Evolutionary conservation across 2,888 invertebrate genomes (phyloP), one percentile per base, ranked within the genome.

Genomic region (Rutpela maculata): DNA sequence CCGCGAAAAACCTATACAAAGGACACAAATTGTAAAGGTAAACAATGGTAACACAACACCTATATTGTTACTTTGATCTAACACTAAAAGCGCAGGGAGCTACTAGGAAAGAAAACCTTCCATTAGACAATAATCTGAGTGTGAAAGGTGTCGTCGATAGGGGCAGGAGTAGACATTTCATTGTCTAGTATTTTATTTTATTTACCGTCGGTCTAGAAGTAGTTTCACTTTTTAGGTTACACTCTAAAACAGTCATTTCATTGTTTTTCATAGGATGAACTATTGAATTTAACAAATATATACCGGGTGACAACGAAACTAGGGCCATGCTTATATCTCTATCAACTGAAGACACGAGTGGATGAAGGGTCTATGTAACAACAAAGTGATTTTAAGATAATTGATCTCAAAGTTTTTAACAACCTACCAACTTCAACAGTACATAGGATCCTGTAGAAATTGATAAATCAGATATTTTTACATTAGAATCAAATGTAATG

Each of bases 11-110:
- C 69, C 62, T 72, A 75, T 78, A 81, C 83, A 84, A 86, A 85
- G 79, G 85, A 79, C 79, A 81, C 75, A 78, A 82, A 77, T 77
- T 82, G 80, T 83, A 79, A 83, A 82, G 81, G 80, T 84, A 82
- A 83, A 85, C 83, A 84, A 84, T 83, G 74, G 81, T 77, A 82
- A 81, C 78, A 73, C 75, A 81, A 84, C 84, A 84, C 84, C 84
- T 83, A 79, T 79, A 79, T 81, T 79, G 77, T 81, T 74, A 77
- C 78, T 81, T 81, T 81, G 81, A 80, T 79, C 75, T 77, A 69
- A 57, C 74, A 68, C 76, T 75, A 75, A 78, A 80, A 78, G 75
- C 69, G 15, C 70, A 55, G 63, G 74, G 75, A 50, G 38, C 59
- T 35, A 56, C 18, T 57, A 50, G 31, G 56, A 62, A 66, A 74